A percentile compares a stretch with the other conserved stretches of the same genome.
These are phyloP conservation scores for Ptychodera flava DNA, from an alignment of 35 echinoderm and acorn worm genomes.

Conservation along the genomic window DNA sequence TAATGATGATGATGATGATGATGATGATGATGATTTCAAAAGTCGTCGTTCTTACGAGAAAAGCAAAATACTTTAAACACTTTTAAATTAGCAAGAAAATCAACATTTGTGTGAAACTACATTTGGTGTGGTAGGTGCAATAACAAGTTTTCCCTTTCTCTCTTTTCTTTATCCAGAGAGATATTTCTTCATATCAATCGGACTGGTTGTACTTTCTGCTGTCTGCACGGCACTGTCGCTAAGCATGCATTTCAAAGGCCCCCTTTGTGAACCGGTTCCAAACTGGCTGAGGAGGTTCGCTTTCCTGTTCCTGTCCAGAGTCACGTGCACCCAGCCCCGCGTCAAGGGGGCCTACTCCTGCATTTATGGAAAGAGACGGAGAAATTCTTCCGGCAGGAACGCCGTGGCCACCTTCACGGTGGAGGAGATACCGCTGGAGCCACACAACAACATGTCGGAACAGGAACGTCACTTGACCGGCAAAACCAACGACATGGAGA, in stretches of 20 bases:
- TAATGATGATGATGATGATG: too few species aligned
- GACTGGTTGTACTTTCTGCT: conserved; percentile 51
- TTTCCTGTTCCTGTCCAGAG: conserved; percentile 37
- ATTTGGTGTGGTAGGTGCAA: too few species aligned
- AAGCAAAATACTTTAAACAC: too few species aligned
- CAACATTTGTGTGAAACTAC: too few species aligned
- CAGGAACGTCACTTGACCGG: background rate
- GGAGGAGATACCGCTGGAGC: background rate
- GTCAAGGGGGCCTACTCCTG: background rate
- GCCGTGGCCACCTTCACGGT: background rate
- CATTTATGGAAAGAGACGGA: background rate
- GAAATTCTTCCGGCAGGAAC: background rate
- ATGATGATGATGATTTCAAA: too few species aligned
- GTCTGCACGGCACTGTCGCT: background rate
- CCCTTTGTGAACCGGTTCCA: conserved; percentile 34
- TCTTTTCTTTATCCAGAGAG: conserved; percentile 36
- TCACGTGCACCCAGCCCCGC: conserved; percentile 21
- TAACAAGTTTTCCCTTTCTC: too few species aligned
- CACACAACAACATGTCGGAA: background rate
- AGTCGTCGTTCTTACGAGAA: too few species aligned
- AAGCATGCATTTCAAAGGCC: background rate
- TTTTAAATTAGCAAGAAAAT: too few species aligned
- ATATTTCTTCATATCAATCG: conserved; percentile 80
- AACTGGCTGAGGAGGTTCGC: conserved; percentile 40
- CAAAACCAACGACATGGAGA: background rate